Conservation (phyloP, 2,888 invertebrate genomes). For the Melieria omissa region DNA sequence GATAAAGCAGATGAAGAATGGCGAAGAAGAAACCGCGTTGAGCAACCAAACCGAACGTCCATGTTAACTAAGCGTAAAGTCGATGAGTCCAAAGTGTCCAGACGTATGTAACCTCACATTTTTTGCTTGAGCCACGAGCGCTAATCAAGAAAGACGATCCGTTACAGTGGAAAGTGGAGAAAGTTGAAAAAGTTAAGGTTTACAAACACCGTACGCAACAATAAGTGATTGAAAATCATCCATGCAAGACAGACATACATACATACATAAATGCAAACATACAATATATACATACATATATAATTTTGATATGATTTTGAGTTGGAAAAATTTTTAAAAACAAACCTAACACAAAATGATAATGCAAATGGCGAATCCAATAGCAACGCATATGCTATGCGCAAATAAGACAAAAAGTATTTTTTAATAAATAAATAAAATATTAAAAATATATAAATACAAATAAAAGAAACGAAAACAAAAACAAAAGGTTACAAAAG, state of each 20-base stretch:
- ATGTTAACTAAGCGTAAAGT: conserved; percentile 28
- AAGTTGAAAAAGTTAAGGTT: conserved; percentile 48
- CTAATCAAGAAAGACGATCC: too few relatives aligned
- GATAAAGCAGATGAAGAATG: conserved; percentile 41
- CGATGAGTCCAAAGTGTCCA: conserved; percentile 11
- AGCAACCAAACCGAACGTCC: conserved; percentile 23
- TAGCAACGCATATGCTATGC: background rate
- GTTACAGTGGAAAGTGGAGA: too few relatives aligned
- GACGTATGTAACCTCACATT: background rate
- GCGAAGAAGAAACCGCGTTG: conserved; percentile 30
- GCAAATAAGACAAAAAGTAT: conserved; percentile 1
- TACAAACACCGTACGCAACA: conserved; percentile 64
- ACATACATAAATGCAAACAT: conserved; percentile 37
- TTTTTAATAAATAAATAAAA: background rate
- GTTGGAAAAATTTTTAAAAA: background rate
- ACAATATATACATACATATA: conserved; percentile 9
- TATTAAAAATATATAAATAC: too few relatives aligned
- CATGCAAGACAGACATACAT: conserved; percentile 34
- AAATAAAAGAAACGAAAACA: too few relatives aligned
- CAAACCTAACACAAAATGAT: background rate
- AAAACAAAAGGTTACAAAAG: too few relatives aligned
- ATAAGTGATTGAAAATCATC: conserved; percentile 64
- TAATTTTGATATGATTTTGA: conserved; percentile 20
- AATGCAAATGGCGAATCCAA: background rate
- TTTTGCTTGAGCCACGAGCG: too few relatives aligned